These are phyloP conservation scores for Tiaroga cobitis DNA, from an alignment of 2,797 vertebrate species.

Conservation along the genomic window DNA sequence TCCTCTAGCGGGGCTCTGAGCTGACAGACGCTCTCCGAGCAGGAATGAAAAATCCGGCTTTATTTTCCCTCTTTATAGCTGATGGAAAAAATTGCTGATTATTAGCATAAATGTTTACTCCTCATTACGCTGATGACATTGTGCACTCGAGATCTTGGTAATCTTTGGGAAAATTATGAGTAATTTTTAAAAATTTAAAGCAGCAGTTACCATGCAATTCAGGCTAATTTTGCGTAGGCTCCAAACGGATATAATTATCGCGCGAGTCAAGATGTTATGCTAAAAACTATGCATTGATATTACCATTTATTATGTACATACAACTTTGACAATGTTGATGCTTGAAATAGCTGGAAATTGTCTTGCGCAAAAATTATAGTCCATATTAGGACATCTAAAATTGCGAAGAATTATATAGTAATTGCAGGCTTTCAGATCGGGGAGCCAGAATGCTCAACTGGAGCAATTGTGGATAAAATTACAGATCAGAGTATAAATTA, in stretches of 20 bases:
- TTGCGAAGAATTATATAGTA: constrained; percentile 99
- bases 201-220: constrained; percentile 99
- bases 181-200: constrained; percentile 99
- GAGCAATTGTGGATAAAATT: constrained; percentile 99
- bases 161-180: constrained; percentile 99
- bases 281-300: constrained; percentile 99
- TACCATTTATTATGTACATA: constrained; percentile 99
- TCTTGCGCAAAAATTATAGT: constrained; percentile 99
- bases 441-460: constrained; percentile 99
- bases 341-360: constrained; percentile 99
- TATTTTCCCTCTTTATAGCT: constrained; percentile 99
- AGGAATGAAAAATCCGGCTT: constrained; percentile 98
- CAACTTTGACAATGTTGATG: constrained; percentile 99
- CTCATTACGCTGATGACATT: constrained; percentile 99
- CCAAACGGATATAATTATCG: constrained; percentile 99
- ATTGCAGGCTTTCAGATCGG: constrained; percentile 99
- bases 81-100: constrained; percentile 99
- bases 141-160: constrained; percentile 99
- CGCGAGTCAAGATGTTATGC: constrained; percentile 99
- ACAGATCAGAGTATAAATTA: constrained; percentile 99
- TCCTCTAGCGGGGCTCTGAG: constrained; percentile 77
- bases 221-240: constrained; percentile 99
- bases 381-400: constrained; percentile 99
- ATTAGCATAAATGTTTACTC: constrained; percentile 99
- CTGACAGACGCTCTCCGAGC: constrained; percentile 91